Conservation (phyloP, 2,888 invertebrate species). For the Coleophora flavipennella region DNA sequence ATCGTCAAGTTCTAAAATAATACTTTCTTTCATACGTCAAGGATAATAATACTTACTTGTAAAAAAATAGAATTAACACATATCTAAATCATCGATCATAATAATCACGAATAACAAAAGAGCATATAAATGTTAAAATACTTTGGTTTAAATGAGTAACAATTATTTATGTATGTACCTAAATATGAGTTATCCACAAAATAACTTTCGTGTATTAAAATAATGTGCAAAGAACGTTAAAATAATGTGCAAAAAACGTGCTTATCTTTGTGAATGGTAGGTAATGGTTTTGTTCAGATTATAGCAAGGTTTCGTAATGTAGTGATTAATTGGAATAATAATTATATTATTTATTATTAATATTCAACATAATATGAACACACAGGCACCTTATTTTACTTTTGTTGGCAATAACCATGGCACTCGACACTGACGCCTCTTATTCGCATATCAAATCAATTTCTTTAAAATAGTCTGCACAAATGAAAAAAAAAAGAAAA, state of each 20-base stretch:
- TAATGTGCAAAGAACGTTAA: no score
- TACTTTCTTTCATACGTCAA: constrained; percentile 34
- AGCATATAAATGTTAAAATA: constrained; percentile 29
- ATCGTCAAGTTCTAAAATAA: constrained; percentile 41
- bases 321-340: constrained; percentile 16
- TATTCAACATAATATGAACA: constrained; percentile 52
- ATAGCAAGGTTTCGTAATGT: constrained; percentile 7
- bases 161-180: constrained; percentile 11
- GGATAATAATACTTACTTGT: constrained; percentile 20
- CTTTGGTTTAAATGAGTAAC: constrained; percentile 60
- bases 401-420: constrained; percentile 61
- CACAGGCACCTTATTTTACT: constrained; percentile 61
- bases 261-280: constrained; percentile 2
- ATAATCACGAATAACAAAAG: constrained; percentile 30
- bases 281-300: constrained; percentile 7
- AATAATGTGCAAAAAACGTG: no score
- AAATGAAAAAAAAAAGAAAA: constrained; percentile 5
- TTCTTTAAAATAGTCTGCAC: neutral
- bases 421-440: constrained; percentile 31
- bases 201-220: no score
- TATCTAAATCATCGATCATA: neutral
- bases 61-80: constrained; percentile 2
- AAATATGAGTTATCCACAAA: no score
- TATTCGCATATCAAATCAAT: no score
- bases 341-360: constrained; percentile 34